Evolutionary conservation across 2,888 invertebrate species (phyloP).

Genomic region (Caenorhabditis macrosperma): DNA sequence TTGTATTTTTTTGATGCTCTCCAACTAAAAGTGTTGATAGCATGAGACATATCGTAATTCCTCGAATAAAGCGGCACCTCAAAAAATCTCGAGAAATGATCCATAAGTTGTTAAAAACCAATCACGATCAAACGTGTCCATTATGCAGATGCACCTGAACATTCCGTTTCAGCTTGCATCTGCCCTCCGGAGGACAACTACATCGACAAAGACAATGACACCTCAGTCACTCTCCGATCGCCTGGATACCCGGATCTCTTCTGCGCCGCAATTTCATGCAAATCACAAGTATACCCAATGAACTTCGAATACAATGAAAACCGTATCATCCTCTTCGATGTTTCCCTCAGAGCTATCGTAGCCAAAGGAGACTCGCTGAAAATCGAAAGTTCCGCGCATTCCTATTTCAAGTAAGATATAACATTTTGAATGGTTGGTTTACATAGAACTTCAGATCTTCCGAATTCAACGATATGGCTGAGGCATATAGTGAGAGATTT

Average conservation of each 20-base stretch:
- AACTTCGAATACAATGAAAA: neutral
- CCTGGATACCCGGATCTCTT: conserved; percentile 23
- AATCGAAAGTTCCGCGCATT: neutral
- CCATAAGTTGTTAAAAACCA: too few species aligned
- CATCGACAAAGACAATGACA: neutral
- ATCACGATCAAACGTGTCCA: too few species aligned
- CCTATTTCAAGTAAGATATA: conserved; percentile 6
- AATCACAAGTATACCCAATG: neutral
- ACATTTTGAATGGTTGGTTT: neutral
- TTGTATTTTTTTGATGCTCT: too few species aligned
- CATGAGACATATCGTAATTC: too few species aligned
- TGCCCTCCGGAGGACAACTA: neutral
- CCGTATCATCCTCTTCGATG: neutral
- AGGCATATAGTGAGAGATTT: neutral
- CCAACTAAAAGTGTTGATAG: too few species aligned
- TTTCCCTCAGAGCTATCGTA: neutral
- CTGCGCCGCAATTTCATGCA: conserved; percentile 9
- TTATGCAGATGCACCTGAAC: too few species aligned
- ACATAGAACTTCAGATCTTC: neutral
- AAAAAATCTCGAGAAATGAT: too few species aligned
- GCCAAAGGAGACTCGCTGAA: neutral
- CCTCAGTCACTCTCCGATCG: neutral
- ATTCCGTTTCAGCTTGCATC: conserved; percentile 1
- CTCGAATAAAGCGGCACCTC: too few species aligned
- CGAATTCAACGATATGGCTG: neutral